phyloP scores from a whole-genome alignment of 2,888 invertebrate genomes.

The Pachliopta kotzebuea region DNA sequence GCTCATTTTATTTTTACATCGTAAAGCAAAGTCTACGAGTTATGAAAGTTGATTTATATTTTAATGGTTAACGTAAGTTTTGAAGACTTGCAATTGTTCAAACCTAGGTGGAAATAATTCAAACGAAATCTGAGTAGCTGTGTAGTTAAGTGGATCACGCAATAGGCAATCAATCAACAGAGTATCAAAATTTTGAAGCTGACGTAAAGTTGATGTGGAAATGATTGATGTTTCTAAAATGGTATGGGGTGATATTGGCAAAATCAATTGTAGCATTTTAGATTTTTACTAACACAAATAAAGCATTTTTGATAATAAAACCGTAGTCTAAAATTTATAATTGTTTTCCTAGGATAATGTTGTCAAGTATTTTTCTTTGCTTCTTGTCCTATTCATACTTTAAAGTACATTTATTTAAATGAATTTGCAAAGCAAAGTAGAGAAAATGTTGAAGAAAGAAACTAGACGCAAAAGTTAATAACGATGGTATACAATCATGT shows the following conservation, averaged over 20 bases:
- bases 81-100: conserved; percentile 20
- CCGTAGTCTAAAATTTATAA: not conserved
- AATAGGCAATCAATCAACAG: conserved; percentile 66
- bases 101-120: conserved; percentile 5
- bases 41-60: conserved; percentile 61
- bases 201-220: conserved; percentile 76
- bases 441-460: too few species aligned
- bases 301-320: not conserved
- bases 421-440: too few species aligned
- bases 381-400: too few species aligned
- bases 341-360: not conserved
- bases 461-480: not conserved
- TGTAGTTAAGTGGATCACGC: conserved; percentile 30
- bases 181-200: conserved; percentile 75
- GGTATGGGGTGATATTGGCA: conserved; percentile 34
- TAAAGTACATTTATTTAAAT: too few species aligned
- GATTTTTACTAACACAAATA: not conserved
- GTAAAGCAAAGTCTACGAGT: conserved; percentile 57
- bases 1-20: conserved; percentile 57
- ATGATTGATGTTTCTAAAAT: conserved; percentile 68
- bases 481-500: conserved; percentile 45
- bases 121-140: conserved; percentile 7
- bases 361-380: too few species aligned
- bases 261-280: not conserved
- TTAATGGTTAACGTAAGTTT: conserved; percentile 40